Evolutionary conservation across 1,140 invertebrate genomes (phyloP).

Genomic region (Ditylenchus dipsaci): DNA sequence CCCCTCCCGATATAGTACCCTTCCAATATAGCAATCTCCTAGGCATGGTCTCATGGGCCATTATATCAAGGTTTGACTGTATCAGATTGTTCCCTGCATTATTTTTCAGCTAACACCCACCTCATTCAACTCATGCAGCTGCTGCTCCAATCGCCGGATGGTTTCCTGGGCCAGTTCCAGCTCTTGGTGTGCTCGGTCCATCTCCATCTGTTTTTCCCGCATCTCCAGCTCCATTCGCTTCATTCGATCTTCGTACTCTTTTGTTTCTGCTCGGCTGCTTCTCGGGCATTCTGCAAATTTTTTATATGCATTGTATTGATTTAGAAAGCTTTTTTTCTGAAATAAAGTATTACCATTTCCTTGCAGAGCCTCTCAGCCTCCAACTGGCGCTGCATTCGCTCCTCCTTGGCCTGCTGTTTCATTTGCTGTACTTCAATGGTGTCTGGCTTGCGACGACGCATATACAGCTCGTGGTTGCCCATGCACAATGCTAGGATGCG

Average conservation of each 20-base stretch:
- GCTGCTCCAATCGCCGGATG: conserved; percentile 17
- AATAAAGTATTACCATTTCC: conserved; percentile 11
- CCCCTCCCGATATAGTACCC: too few relatives aligned
- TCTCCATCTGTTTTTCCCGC: conserved; percentile 60
- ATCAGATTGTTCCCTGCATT: too few relatives aligned
- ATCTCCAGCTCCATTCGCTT: conserved; percentile 60
- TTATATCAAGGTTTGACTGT: too few relatives aligned
- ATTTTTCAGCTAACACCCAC: too few relatives aligned
- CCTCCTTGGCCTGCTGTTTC: conserved; percentile 82
- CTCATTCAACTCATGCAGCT: conserved; percentile 26
- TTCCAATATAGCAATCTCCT: too few relatives aligned
- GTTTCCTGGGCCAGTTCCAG: conserved; percentile 70
- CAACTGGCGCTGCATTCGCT: conserved; percentile 48
- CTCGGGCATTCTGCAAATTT: conserved; percentile 56
- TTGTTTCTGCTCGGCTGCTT: conserved; percentile 61
- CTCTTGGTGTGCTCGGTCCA: conserved; percentile 62
- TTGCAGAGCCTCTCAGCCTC: conserved; percentile 46
- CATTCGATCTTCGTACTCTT: conserved; percentile 60
- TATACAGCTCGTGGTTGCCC: conserved; percentile 96
- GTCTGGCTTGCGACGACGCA: conserved; percentile 89
- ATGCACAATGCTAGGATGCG: conserved; percentile 92
- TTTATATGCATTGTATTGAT: too few relatives aligned
- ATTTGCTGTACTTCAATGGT: conserved; percentile 98
- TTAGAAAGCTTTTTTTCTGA: too few relatives aligned
- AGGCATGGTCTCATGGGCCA: too few relatives aligned